Conservation (phyloP, 2,888 invertebrate species). For the Drosophila suboccidentalis region DNA sequence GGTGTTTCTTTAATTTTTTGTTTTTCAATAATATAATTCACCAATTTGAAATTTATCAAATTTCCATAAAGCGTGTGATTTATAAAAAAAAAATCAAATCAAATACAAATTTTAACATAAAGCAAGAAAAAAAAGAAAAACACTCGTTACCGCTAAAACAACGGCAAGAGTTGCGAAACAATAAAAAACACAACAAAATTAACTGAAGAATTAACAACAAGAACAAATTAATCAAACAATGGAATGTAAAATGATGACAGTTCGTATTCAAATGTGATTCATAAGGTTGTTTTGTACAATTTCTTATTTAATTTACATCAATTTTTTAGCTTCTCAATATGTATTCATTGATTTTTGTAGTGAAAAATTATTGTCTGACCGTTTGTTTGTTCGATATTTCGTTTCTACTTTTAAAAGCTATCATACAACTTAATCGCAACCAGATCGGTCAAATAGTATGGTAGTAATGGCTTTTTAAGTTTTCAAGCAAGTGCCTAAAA, state of each 20-base stretch:
- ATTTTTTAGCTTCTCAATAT: too few species aligned
- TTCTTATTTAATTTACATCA: too few species aligned
- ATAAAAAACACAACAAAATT: neutral
- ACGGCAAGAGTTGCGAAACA: neutral
- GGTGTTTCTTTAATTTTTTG: conserved; percentile 28
- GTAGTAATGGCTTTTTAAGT: too few species aligned
- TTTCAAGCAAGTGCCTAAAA: too few species aligned
- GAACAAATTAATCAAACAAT: neutral
- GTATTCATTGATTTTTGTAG: too few species aligned
- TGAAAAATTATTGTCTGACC: too few species aligned
- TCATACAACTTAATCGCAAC: too few species aligned
- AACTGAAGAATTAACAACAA: conserved; percentile 12
- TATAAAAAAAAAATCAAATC: neutral
- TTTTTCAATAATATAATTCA: conserved; percentile 19
- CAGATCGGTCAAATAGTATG: too few species aligned
- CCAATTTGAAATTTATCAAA: conserved; percentile 29
- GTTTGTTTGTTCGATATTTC: too few species aligned
- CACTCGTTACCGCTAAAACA: conserved; percentile 20
- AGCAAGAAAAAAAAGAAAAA: conserved; percentile 2
- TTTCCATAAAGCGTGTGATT: conserved; percentile 28
- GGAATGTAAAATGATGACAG: neutral
- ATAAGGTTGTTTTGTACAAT: neutral
- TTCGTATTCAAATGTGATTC: conserved; percentile 17
- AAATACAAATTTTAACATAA: conserved; percentile 4
- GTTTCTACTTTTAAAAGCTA: too few species aligned